Conservation (phyloP, 2,888 invertebrate genomes). For the Hydraecia micacea region DNA sequence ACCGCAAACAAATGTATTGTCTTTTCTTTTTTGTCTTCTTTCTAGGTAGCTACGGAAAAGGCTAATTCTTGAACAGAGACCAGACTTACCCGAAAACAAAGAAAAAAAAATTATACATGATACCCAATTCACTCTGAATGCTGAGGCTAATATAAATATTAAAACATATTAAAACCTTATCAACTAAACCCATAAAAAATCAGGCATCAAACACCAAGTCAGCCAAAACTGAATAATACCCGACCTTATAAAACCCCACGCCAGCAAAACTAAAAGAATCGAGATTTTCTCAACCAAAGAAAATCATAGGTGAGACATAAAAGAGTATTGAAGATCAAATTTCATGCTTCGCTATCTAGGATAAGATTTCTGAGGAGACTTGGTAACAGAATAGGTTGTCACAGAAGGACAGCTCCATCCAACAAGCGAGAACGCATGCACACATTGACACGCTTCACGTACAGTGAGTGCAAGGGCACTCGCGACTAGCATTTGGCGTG, state of each 20-base stretch:
- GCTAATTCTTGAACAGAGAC: neutral
- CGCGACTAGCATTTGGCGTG: neutral
- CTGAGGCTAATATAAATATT: neutral
- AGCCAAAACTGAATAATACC: constrained; percentile 38
- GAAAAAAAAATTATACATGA: neutral
- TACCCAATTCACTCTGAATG: neutral
- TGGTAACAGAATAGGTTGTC: neutral
- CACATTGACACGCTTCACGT: neutral
- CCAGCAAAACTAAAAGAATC: constrained; percentile 32
- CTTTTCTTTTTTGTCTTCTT: too few relatives aligned
- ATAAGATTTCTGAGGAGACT: constrained; percentile 45
- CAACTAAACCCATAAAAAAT: constrained; percentile 5
- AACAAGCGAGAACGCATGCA: neutral
- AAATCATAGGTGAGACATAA: constrained; percentile 53
- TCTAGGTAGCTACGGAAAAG: neutral
- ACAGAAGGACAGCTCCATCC: neutral
- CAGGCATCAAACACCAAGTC: constrained; percentile 28
- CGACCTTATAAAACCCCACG: constrained; percentile 15
- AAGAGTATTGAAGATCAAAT: constrained; percentile 55
- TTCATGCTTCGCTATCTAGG: constrained; percentile 59
- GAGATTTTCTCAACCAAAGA: constrained; percentile 34
- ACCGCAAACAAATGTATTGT: neutral
- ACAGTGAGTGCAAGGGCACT: neutral
- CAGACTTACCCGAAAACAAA: constrained; percentile 42
- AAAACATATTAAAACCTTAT: neutral